A percentile compares a stretch with the other conserved stretches of the same genome.
Evolutionary conservation across 2,113 vertebrate species (phyloP).

Genomic region (Morphnarchus princeps): DNA sequence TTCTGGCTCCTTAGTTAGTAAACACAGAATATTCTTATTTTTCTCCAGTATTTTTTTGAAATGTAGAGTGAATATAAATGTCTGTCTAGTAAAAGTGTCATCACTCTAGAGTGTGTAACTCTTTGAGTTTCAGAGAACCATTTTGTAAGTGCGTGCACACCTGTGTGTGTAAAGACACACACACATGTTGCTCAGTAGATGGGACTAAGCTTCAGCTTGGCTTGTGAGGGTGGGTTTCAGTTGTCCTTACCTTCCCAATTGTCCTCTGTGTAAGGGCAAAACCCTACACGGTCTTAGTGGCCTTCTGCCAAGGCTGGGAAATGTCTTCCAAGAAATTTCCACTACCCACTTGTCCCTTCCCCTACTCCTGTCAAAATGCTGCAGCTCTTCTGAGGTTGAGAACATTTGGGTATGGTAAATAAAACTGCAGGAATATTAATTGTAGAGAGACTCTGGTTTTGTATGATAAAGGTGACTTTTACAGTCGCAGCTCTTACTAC

Average conservation of each 20-base stretch:
- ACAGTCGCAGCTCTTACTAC: neutral
- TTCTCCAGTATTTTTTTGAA: neutral
- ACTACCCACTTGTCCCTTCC: neutral
- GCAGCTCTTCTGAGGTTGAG: neutral
- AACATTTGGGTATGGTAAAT: neutral
- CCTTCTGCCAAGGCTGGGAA: neutral
- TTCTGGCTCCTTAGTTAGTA: conserved; percentile 22
- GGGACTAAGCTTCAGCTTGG: neutral
- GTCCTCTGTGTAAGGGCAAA: neutral
- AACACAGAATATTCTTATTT: neutral
- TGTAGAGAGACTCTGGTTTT: neutral
- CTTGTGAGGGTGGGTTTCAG: neutral
- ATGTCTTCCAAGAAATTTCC: neutral
- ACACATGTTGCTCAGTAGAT: neutral
- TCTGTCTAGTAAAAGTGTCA: neutral
- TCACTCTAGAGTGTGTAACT: neutral
- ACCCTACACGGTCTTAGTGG: neutral
- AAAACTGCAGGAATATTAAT: neutral
- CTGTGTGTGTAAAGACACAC: neutral
- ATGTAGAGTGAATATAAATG: neutral
- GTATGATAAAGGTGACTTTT: neutral
- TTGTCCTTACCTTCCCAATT: neutral
- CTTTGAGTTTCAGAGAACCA: neutral
- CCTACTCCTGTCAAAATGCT: neutral
- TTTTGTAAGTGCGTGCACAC: neutral